Evolutionary conservation across 2,888 invertebrate genomes (phyloP), one percentile per base, ranked within the genome.

Genomic region (Chelonus formosanus): DNA sequence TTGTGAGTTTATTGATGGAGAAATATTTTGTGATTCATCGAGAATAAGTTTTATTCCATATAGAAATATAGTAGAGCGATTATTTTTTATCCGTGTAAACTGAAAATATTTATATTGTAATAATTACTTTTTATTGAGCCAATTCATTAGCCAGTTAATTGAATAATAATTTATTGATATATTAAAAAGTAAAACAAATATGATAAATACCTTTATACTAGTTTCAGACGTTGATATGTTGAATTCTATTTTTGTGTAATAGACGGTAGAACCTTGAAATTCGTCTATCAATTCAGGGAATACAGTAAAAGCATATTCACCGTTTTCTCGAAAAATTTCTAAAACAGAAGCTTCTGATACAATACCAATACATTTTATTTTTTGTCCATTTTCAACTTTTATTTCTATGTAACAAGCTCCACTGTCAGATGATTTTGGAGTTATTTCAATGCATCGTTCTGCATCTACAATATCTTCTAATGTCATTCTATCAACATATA

Each of bases 321-420:
- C 85, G 63, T 71, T 80, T 68, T 84, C 80, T 62, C 85, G 86
- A 70, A 83, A 86, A 66, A 85, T 76, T 75, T 86, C 86, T 62
- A 86, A 71, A n/a, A 85, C 78, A 7, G 81, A 80, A 6, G 84
- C 85, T 76, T 85, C 85, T 3, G 85, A 85, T 45, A 84, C 83
- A 50, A 85, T 65, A 32, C 80, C 80, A 7, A 85, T 77, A 31
- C 78, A 77, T 5, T 77, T 74, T 57, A 85, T 83, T 69, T 71
- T 79, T 55, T 81, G 77, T 56, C 71, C 71, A 60, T 80, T 78
- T 35, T 66, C 76, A 40, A 82, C 47, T 68, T 78, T 77, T 34
- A 85, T 80, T 35, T 80, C 75, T 4, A 84, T 50, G 54, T 71
- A 75, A 63, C 84, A 84, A 3, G 80, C 70, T n/a, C 74, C 77